A percentile compares a stretch with the other conserved stretches of the same genome.
Conservation (phyloP, 92 coral and sea anemone genomes). For the Phymanthus crucifer region DNA sequence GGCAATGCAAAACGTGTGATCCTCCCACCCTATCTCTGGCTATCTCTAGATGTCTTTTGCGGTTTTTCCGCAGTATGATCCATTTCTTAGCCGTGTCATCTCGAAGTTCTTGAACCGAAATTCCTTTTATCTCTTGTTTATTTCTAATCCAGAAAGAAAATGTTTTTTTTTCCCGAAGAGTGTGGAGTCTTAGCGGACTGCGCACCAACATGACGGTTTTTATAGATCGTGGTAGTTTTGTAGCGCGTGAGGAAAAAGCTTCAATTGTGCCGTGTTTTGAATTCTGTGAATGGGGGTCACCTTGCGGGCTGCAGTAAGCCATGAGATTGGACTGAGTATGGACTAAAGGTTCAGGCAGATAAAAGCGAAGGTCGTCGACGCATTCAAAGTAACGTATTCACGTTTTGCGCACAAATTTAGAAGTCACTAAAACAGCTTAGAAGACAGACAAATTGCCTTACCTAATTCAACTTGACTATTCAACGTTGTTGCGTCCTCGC, state of each 20-base stretch:
- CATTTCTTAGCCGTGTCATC: background rate
- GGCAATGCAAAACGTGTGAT: background rate
- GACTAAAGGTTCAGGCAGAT: background rate
- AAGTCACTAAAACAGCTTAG: background rate
- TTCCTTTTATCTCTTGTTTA: background rate
- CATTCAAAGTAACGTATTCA: background rate
- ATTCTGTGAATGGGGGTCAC: background rate
- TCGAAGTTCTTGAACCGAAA: background rate
- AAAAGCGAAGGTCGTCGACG: conserved; percentile 1
- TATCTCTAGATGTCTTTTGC: conserved; percentile 36
- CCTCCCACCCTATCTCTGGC: conserved; percentile 31
- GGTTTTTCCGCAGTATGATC: conserved; percentile 28
- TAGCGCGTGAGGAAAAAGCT: background rate
- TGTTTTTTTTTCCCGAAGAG: background rate
- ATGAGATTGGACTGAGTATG: background rate
- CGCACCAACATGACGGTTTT: background rate
- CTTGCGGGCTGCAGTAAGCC: background rate
- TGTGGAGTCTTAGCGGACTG: too few relatives aligned
- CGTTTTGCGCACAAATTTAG: background rate
- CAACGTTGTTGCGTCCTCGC: conserved; percentile 9
- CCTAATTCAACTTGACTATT: conserved; percentile 1
- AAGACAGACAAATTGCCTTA: conserved; percentile 5
- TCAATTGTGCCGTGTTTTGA: background rate
- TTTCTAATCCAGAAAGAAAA: background rate
- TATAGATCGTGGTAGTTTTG: background rate